Percentiles rank a stretch among this genome's conserved stretches.
Evolutionary conservation across 35 echinoderm and acorn worm species (phyloP).

Genomic region (Anneissia japonica): DNA sequence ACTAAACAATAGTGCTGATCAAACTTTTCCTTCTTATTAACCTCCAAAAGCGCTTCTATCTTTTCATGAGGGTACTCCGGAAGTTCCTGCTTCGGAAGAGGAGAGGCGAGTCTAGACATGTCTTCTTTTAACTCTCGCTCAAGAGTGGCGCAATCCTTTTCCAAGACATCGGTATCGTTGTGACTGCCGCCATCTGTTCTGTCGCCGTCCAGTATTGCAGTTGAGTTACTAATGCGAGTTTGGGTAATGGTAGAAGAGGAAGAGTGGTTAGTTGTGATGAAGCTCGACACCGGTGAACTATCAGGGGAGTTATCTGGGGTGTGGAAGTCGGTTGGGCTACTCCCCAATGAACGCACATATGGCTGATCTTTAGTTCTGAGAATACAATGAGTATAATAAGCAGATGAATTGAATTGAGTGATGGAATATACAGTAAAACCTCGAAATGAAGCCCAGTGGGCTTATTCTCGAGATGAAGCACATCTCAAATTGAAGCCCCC

Average conservation of each 20-base stretch:
- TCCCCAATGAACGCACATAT: background rate
- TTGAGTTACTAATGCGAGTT: background rate
- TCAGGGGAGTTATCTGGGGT: slow-evolving; percentile 7
- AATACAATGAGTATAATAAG: background rate
- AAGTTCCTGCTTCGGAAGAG: slow-evolving; percentile 17
- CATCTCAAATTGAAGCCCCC: no score
- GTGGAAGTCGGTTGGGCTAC: slow-evolving; percentile 25
- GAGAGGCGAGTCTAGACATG: background rate
- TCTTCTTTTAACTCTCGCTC: background rate
- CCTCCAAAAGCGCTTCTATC: slow-evolving; percentile 23
- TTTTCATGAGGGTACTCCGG: slow-evolving; percentile 44
- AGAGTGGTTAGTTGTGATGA: background rate
- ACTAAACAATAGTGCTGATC: slow-evolving; percentile 27
- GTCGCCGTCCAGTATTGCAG: background rate
- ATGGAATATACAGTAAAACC: no score
- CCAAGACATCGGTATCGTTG: background rate
- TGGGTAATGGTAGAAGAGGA: background rate
- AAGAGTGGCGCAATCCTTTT: background rate
- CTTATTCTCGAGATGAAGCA: no score
- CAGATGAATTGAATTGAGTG: background rate
- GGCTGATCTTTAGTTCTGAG: background rate
- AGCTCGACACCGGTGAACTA: slow-evolving; percentile 13
- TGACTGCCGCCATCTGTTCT: background rate
- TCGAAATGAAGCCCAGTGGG: no score
- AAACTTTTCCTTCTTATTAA: slow-evolving; percentile 17